Evolutionary conservation across 1,140 invertebrate genomes (phyloP), one percentile per base, ranked within the genome.

Genomic region (Oncopodura yosiiana): DNA sequence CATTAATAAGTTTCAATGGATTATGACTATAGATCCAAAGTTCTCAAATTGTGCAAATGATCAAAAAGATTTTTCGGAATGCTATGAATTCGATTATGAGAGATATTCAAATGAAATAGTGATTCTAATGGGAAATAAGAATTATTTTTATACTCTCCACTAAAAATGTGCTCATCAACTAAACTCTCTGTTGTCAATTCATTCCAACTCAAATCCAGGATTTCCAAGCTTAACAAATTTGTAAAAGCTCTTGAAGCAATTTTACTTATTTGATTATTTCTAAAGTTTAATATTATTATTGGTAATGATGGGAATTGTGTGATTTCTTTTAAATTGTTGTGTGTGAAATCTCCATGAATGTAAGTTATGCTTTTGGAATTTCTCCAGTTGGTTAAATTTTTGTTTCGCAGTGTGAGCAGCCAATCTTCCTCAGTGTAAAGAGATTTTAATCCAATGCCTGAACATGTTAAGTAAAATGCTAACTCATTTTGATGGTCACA

Each of bases 11-110:
- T 27, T 21, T 43, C 8, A 63, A 23, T 19, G 62, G 62, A 50
- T 63, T 63, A 23, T 53, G 21, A 29, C 62, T 58, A 24, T n/a
- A 63, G 34, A 38, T 63, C 62, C 18, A 63, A 23, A 24, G 57
- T 61, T 6, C 12, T 41, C 19, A 63, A 32, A 3, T 36, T 14
- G 8, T 49, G 51, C 1, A 63, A 24, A 39, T 60, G 61, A 18
- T 60, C 58, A 41, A 63, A 63, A 3, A 59, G 19, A 39, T 63
- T 38, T 32, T 41, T 46, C 3, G 45, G 18, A 19, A 63, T 30
- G 11, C 53, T 56, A 29, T 53, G 36, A 37, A 50, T 59, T 26
- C 36, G 34, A 23, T 63, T 63, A 14, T 50, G 39, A 16, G 42
- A 38, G 39, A 63, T 8, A 32, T 56, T 54, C 1, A 63, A 26